Evolutionary conservation across 1,140 invertebrate species (phyloP).

Genomic region (Trinorchestia longiramus): DNA sequence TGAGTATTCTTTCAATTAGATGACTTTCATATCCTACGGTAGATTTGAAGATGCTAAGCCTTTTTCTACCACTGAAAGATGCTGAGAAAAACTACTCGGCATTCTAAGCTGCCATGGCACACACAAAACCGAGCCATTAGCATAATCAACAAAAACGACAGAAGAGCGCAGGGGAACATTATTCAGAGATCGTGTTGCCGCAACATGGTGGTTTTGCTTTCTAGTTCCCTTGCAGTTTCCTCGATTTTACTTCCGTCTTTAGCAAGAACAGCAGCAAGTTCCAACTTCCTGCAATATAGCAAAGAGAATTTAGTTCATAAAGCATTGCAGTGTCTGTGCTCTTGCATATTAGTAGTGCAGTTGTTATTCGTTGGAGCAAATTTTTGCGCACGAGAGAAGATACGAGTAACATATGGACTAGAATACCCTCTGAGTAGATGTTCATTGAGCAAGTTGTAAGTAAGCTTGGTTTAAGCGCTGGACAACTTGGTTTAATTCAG

Average conservation of each 20-base stretch:
- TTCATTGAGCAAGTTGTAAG: neutral
- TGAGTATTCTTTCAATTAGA: neutral
- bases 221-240: neutral
- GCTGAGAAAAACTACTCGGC: neutral
- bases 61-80: neutral
- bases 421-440: neutral
- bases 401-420: neutral
- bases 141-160: conserved; percentile 40
- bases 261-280: neutral
- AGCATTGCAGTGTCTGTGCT: neutral
- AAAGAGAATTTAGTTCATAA: neutral
- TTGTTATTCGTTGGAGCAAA: neutral
- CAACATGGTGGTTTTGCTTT: conserved; percentile 12
- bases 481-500: neutral
- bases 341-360: neutral
- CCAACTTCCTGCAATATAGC: neutral
- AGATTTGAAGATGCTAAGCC: neutral
- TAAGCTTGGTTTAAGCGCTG: neutral
- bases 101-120: neutral
- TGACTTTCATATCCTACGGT: neutral
- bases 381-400: neutral
- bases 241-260: neutral
- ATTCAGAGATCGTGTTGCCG: conserved; percentile 48
- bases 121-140: conserved; percentile 49
- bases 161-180: neutral